These are phyloP conservation scores for Agrotis clavis DNA, from an alignment of 2,888 invertebrate genomes.

Conservation along the genomic window DNA sequence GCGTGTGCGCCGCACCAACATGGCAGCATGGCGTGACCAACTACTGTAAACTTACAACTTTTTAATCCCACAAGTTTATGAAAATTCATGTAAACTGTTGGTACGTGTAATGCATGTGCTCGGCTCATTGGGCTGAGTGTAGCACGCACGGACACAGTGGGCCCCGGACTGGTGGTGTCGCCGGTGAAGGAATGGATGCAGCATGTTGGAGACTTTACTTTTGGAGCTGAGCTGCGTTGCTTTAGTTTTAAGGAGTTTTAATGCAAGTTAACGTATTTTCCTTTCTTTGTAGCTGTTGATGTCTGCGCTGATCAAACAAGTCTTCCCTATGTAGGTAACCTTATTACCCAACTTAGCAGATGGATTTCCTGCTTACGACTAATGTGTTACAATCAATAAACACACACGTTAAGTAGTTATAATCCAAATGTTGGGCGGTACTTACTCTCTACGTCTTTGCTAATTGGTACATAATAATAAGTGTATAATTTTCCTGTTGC, in stretches of 20 bases:
- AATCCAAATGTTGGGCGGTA: background rate
- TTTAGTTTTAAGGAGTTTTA: no score
- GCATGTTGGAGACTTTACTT: no score
- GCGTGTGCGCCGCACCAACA: background rate
- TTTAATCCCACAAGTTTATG: constrained; percentile 29
- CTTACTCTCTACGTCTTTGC: background rate
- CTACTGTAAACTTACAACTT: constrained; percentile 4
- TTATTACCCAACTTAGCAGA: background rate
- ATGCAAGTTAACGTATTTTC: no score
- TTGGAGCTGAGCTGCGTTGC: no score
- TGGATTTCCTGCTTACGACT: background rate
- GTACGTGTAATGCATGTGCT: constrained; percentile 27
- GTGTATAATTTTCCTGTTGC: constrained; percentile 37
- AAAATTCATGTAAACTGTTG: constrained; percentile 43
- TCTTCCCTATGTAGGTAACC: no score
- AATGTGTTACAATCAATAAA: background rate
- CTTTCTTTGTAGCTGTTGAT: background rate
- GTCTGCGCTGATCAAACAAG: background rate
- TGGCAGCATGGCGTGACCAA: constrained; percentile 39
- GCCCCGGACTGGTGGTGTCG: background rate
- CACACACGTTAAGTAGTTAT: no score
- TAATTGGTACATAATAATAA: constrained; percentile 32
- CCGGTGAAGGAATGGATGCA: background rate
- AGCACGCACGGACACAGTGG: background rate
- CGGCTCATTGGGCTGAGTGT: constrained; percentile 25